A percentile compares a stretch with the other conserved stretches of the same genome.
These are phyloP conservation scores for Pangasius krempfi DNA, from an alignment of 2,797 vertebrate genomes.

Conservation along the genomic window DNA sequence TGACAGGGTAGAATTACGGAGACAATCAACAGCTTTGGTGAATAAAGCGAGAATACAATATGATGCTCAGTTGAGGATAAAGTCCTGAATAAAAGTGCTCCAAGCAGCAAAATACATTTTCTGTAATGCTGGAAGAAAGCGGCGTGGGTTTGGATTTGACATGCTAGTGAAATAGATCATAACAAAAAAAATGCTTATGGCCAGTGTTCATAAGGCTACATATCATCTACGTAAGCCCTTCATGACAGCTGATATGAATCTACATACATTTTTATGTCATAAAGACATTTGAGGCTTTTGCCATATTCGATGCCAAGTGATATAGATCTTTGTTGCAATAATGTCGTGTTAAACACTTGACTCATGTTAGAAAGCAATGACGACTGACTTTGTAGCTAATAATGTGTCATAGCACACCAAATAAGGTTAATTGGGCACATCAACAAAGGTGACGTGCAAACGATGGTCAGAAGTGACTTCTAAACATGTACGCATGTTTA, in stretches of 20 bases:
- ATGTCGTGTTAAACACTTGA: not conserved
- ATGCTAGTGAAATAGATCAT: not conserved
- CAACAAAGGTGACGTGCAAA: not conserved
- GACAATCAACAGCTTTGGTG: constrained; percentile 62
- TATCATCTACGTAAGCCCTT: not conserved
- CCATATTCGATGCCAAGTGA: too few relatives aligned
- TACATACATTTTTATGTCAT: not conserved
- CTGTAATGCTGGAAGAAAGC: not conserved
- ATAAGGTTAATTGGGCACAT: not conserved
- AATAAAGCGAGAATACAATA: constrained; percentile 51
- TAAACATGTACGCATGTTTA: not conserved
- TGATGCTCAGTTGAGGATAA: constrained; percentile 3
- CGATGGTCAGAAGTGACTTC: not conserved
- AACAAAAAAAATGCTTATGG: not conserved
- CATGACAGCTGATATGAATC: not conserved
- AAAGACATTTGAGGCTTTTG: not conserved
- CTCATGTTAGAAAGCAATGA: not conserved
- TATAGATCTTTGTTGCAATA: not conserved
- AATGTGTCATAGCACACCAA: not conserved
- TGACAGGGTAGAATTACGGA: constrained; percentile 66
- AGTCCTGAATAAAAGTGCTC: constrained; percentile 11
- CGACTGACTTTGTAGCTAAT: not conserved
- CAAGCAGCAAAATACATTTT: not conserved
- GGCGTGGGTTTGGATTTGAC: not conserved
- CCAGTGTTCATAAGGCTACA: not conserved